Conservation (phyloP, 2,888 invertebrate species). For the Girardia tigrina region DNA sequence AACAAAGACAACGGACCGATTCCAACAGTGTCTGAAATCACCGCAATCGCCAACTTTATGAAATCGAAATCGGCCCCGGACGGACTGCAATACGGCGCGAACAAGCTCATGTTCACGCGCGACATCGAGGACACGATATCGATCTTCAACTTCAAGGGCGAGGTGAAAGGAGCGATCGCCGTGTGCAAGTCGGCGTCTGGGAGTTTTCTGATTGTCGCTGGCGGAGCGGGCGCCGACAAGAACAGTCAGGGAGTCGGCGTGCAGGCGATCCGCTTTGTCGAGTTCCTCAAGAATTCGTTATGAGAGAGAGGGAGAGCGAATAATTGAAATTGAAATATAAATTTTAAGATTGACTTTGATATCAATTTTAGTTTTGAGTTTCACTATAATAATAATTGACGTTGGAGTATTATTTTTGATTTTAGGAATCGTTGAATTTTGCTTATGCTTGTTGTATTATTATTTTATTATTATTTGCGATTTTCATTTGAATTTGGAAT, state of each 20-base stretch:
- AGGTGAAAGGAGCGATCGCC: background rate
- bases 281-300: background rate
- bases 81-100: background rate
- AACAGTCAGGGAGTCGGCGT: background rate
- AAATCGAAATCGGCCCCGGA: conserved; percentile 18
- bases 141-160: conserved; percentile 2
- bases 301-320: no score
- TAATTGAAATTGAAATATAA: no score
- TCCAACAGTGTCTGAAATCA: conserved; percentile 1
- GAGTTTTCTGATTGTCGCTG: background rate
- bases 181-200: background rate
- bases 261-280: background rate
- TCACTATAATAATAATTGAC: conserved; percentile 11
- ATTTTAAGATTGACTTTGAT: no score
- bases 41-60: background rate
- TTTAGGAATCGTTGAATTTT: conserved; percentile 19
- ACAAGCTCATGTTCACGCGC: background rate
- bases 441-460: background rate
- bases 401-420: conserved; percentile 17
- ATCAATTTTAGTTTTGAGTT: conserved; percentile 21
- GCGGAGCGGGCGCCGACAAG: background rate
- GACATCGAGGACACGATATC: background rate
- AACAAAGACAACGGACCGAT: background rate
- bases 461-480: background rate
- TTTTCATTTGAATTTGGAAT: no score